phyloP scores from a whole-genome alignment of 2,113 vertebrate species.

The Phocoena sinus region DNA sequence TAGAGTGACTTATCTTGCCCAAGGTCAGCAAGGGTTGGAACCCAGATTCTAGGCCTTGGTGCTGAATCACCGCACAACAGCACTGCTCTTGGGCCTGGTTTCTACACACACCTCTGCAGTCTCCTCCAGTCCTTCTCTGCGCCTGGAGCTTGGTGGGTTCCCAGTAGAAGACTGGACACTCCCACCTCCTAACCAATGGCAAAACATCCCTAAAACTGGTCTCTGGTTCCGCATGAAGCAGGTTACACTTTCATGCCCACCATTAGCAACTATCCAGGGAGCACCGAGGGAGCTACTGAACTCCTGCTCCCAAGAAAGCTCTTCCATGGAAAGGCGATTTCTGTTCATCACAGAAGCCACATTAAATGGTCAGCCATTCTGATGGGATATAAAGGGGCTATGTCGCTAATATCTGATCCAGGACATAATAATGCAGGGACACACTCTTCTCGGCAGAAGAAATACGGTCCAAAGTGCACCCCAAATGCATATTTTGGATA shows the following conservation, averaged over 20 bases:
- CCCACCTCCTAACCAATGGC: not conserved
- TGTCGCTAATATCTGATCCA: not conserved
- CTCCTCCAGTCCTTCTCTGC: not conserved
- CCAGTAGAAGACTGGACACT: not conserved
- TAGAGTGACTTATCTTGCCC: not conserved
- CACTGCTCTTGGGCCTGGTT: too few relatives aligned
- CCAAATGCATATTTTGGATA: not conserved
- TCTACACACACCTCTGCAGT: not conserved
- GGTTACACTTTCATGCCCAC: accelerated
- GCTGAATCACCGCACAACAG: accelerated
- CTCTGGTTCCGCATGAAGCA: not conserved
- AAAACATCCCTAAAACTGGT: not conserved
- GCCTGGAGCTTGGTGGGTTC: not conserved
- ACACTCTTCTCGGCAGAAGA: not conserved
- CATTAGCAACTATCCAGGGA: accelerated
- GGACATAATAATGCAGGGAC: accelerated
- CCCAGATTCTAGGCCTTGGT: not conserved
- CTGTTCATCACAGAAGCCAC: not conserved
- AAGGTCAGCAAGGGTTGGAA: not conserved
- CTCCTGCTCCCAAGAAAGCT: not conserved
- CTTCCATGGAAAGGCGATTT: not conserved
- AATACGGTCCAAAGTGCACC: accelerated
- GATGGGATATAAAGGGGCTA: too few relatives aligned
- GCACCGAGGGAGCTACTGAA: not conserved
- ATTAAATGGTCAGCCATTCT: accelerated